A percentile compares a stretch with the other conserved stretches of the same genome.
Evolutionary conservation across 2,888 invertebrate species (phyloP).

Genomic region (Metalampra italica): DNA sequence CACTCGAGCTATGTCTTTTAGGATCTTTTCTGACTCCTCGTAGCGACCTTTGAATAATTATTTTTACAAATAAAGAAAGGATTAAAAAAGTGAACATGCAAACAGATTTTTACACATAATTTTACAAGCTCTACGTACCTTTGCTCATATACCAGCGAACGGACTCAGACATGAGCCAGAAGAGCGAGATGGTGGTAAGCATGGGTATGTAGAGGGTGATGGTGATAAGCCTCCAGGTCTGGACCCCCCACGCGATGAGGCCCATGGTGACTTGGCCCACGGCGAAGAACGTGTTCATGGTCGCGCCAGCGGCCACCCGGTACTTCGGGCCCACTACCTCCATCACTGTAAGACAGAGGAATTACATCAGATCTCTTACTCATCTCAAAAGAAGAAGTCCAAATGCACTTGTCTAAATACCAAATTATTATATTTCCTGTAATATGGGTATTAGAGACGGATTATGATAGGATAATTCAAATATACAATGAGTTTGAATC

Average conservation of each 20-base stretch:
- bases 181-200: slow-evolving; percentile 77
- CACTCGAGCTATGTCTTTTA: slow-evolving; percentile 71
- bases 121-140: slow-evolving; percentile 28
- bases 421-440: no score
- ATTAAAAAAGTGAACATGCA: no score
- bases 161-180: slow-evolving; percentile 81
- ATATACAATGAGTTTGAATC: no score
- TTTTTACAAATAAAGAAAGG: no score
- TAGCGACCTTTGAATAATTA: neutral
- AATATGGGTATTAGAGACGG: no score
- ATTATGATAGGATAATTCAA: no score
- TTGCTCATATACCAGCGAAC: slow-evolving; percentile 83
- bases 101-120: no score
- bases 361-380: no score
- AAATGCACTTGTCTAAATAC: no score
- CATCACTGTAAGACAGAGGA: slow-evolving; percentile 63
- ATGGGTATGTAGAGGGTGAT: slow-evolving; percentile 81
- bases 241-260: slow-evolving; percentile 78
- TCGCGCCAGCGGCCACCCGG: slow-evolving; percentile 80
- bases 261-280: slow-evolving; percentile 81
- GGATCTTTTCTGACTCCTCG: slow-evolving; percentile 75
- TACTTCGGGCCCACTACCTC: slow-evolving; percentile 83
- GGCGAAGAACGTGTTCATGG: slow-evolving; percentile 81
- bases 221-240: slow-evolving; percentile 81
- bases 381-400: no score